A percentile compares a stretch with the other conserved stretches of the same genome.
Evolutionary conservation across 2,797 vertebrate species (phyloP).

Genomic region (Rhinoraja longicauda): DNA sequence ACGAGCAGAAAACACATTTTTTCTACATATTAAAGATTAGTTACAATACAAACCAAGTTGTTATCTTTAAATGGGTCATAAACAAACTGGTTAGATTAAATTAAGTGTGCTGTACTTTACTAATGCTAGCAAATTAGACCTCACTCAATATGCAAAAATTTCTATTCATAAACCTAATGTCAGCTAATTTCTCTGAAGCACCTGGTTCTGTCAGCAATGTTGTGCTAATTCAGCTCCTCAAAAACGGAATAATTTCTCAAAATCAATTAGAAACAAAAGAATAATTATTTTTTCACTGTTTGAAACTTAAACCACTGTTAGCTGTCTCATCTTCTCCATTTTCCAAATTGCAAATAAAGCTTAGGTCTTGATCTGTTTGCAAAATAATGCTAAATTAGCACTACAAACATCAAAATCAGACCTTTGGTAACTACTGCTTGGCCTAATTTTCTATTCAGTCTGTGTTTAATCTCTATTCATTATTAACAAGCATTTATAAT

Average conservation of each 20-base stretch:
- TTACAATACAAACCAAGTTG: conserved; percentile 43
- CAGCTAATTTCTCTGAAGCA: conserved; percentile 49
- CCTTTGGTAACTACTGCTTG: conserved; percentile 50
- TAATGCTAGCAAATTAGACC: conserved; percentile 63
- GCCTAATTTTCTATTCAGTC: conserved; percentile 57
- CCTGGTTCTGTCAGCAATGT: conserved; percentile 44
- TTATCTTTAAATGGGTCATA: conserved; percentile 52
- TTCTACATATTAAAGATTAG: neutral
- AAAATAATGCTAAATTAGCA: conserved; percentile 59
- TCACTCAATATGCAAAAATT: conserved; percentile 49
- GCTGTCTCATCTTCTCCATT: neutral
- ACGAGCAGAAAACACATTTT: neutral
- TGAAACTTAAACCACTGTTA: conserved; percentile 44
- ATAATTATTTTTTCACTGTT: conserved; percentile 45
- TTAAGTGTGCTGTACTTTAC: conserved; percentile 52
- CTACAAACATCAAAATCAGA: conserved; percentile 60
- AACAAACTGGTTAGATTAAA: conserved; percentile 55
- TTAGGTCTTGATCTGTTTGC: conserved; percentile 55
- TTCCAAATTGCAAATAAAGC: neutral
- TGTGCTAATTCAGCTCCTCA: conserved; percentile 53
- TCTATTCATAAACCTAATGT: conserved; percentile 46
- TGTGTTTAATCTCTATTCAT: conserved; percentile 74
- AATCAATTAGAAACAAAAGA: conserved; percentile 49
- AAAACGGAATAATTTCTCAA: conserved; percentile 47
- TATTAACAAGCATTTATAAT: conserved; percentile 72